Base-by-base conservation (phyloP, 1,140 invertebrate species). In the Palaemon carinicauda region DNA sequence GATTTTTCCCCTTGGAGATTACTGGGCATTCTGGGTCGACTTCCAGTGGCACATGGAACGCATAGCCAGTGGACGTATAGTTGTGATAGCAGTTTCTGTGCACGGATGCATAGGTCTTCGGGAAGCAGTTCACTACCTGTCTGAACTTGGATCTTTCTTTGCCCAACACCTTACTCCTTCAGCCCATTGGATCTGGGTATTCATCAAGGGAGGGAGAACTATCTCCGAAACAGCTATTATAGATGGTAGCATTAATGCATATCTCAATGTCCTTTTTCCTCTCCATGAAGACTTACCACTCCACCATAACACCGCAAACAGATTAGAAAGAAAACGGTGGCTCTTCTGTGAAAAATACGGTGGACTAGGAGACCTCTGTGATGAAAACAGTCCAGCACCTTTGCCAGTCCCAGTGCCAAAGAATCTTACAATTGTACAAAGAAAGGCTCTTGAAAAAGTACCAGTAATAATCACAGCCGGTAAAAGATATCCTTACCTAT, bases 151-250 rank as follows among this genome's bases (percentile, higher is more conserved):
- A 31, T 88, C 88, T 17, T 41, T 88, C 51, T 84, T 88, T 33
- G 88, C 79, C 17, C 3, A 69, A 10, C 82, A 88, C 51, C 78
- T 86, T 53, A 65, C 82, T n/a, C 82, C 82, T 69, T 31, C 53
- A 9, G 65, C 88, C 12, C 88, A 88, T 73, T 89, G 88, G 88
- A 89, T 71, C 21, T 89, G 88, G 88, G 60, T 83, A 24, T 89
- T 89, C 78, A 31, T 89, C 65, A 89, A 88, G 71, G 88, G 88
- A n/a, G 88, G 88, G 5, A 82, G 85, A 9, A 89, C 88, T 9
- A 73, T 89, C 41, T 80, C 82, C 10, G 88, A 89, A 78, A 75
- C 88, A 9, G 77, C 71, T 19, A 78, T 80, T 33, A 24, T 82
- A 50, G 54, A 53, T 33, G 60, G 41, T 53, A 21, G 73, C 51